Percentiles rank a stretch among this genome's conserved stretches.
Evolutionary conservation across 2,797 vertebrate genomes (phyloP).

Genomic region (Myotis daubentonii): DNA sequence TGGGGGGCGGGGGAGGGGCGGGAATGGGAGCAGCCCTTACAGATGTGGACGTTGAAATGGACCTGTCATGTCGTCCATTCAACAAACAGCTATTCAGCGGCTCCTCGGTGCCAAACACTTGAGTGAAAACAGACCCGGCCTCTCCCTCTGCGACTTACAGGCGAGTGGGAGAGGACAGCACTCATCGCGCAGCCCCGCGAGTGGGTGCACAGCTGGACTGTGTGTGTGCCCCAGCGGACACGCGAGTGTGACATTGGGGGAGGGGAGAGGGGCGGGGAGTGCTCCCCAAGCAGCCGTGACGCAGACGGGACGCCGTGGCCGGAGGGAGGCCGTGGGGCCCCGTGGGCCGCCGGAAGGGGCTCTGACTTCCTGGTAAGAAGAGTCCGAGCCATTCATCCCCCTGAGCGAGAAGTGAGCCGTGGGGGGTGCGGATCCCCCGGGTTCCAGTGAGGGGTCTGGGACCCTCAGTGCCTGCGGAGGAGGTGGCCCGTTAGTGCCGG

Average conservation of each 20-base stretch:
- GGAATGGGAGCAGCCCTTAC: neutral
- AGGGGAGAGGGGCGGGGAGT: neutral
- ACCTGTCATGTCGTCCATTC: neutral
- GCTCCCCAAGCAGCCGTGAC: neutral
- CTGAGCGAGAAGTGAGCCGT: neutral
- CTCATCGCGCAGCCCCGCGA: neutral
- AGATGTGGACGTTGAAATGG: neutral
- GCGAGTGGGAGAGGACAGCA: neutral
- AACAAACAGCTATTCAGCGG: neutral
- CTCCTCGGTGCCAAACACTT: constrained; percentile 21
- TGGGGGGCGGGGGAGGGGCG: accelerated
- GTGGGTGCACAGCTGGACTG: neutral
- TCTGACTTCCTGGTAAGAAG: neutral
- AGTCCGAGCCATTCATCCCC: neutral
- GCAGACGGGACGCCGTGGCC: no score
- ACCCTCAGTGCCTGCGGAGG: neutral
- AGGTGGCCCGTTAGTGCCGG: no score
- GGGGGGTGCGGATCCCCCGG: neutral
- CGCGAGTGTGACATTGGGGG: neutral
- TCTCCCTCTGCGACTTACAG: neutral
- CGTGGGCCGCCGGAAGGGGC: accelerated
- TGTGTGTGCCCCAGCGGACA: neutral
- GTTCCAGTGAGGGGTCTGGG: neutral
- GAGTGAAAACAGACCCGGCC: neutral
- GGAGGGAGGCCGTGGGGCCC: neutral